phyloP scores from a whole-genome alignment of 2,888 invertebrate genomes.

The Ormyrus rosae region DNA sequence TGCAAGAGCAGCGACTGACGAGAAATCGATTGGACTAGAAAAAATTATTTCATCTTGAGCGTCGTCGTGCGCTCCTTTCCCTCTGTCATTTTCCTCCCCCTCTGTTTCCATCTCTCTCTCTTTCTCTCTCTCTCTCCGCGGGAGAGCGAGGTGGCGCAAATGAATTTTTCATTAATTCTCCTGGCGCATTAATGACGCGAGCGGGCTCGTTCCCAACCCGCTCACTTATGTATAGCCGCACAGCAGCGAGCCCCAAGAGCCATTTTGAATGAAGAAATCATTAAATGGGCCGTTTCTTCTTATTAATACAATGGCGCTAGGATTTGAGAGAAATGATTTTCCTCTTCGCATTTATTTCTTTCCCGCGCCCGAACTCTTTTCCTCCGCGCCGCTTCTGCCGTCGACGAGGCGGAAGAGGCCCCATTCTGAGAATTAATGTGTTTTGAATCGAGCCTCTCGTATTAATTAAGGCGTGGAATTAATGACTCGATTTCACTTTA shows the following conservation, averaged over 20 bases:
- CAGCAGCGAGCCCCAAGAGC: background rate
- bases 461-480: too few relatives aligned
- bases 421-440: too few relatives aligned
- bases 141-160: background rate
- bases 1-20: background rate
- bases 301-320: conserved; percentile 10
- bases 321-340: conserved; percentile 4
- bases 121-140: too few relatives aligned
- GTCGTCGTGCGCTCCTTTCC: background rate
- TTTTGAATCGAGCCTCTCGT: too few relatives aligned
- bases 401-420: too few relatives aligned
- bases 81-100: background rate
- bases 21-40: conserved; percentile 39
- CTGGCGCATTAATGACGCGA: conserved; percentile 30
- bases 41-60: conserved; percentile 16
- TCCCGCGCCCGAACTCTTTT: too few relatives aligned
- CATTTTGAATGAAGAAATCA: conserved; percentile 40
- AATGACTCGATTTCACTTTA: too few relatives aligned
- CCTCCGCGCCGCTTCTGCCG: too few relatives aligned
- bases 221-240: background rate
- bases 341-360: background rate
- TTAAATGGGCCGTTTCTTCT: conserved; percentile 28
- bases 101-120: too few relatives aligned
- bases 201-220: background rate
- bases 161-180: conserved; percentile 40